Evolutionary conservation across 1,140 invertebrate genomes (phyloP), one percentile per base, ranked within the genome.

Genomic region (Pseudomyrmex dendroicus): DNA sequence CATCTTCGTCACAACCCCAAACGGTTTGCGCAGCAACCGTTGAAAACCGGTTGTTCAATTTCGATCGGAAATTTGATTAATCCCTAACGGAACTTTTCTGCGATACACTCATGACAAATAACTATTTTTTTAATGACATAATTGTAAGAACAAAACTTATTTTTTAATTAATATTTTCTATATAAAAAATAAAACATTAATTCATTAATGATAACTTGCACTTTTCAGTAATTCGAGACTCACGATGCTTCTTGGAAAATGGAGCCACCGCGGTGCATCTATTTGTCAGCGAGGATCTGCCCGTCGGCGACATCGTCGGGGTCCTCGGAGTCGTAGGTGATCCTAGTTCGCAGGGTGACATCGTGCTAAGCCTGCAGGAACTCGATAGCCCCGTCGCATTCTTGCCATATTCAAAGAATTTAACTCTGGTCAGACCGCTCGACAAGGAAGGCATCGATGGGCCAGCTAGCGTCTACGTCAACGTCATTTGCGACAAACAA

Each of bases 181-280:
- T 35, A 35, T 56, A 44, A 35, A 35, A 35, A 35, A 35, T 7
- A 4, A 35, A 35, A 35, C 5, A 35, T 35, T 7, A 35, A 35
- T 35, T 35, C 5, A 7, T 25, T 62, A 15, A 76, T 12, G 12
- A 63, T 52, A 4, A 15, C 12, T 64, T 22, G 15, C 44, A 5
- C 63, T 64, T 35, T n/a, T 9, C 54, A 95, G 95, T 93, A 64
- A 95, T 96, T 89, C 95, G 95, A 89, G 97, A 98, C 94, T 97
- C 97, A 89, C 95, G 98, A 91, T 99, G 98, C 92, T 98, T 97
- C 92, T 93, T 99, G 89, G 97, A 98, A 93, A 98, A 97, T 87
- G 98, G 98, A 44, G 97, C 97, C 44, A 98, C 98, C 0, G 97
- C 98, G 2, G 97, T 98, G 92, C 98, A 97, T 92, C 98, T 98